Conservation (phyloP, 2,113 vertebrate genomes). For the Narcine bancroftii region DNA sequence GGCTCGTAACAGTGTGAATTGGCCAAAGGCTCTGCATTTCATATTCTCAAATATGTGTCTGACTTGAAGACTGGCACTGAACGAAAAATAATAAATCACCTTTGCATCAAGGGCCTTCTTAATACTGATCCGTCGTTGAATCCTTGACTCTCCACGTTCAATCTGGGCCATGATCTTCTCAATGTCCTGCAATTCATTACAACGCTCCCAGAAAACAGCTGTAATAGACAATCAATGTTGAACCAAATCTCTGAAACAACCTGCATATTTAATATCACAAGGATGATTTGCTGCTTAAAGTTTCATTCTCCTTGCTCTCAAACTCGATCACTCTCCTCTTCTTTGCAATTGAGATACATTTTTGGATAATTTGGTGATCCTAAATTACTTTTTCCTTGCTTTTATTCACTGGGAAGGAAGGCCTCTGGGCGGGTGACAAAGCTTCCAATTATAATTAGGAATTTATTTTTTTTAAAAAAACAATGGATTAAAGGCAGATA, state of each 20-base stretch:
- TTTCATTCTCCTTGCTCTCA: background rate
- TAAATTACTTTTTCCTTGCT: background rate
- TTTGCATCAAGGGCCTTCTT: conserved; percentile 82
- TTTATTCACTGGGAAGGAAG: background rate
- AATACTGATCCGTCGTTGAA: conserved; percentile 80
- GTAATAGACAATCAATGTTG: conserved; percentile 41
- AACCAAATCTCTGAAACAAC: background rate
- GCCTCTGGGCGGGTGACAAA: background rate
- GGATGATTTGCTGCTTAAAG: too few species aligned
- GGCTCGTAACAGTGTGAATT: background rate
- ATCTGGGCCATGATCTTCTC: conserved; percentile 85
- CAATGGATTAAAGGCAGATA: too few species aligned
- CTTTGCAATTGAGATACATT: too few species aligned
- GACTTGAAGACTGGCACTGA: background rate
- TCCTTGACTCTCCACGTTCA: conserved; percentile 78
- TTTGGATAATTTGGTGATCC: background rate
- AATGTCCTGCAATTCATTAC: conserved; percentile 81
- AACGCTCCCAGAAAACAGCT: conserved; percentile 85
- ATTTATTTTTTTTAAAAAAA: background rate
- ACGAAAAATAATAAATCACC: conserved; percentile 52
- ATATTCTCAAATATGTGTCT: background rate
- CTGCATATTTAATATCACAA: background rate
- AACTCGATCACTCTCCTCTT: too few species aligned
- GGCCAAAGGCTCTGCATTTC: background rate
- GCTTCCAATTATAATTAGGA: background rate